Evolutionary conservation across 2,113 vertebrate genomes (phyloP).

Genomic region (Butorides virescens): DNA sequence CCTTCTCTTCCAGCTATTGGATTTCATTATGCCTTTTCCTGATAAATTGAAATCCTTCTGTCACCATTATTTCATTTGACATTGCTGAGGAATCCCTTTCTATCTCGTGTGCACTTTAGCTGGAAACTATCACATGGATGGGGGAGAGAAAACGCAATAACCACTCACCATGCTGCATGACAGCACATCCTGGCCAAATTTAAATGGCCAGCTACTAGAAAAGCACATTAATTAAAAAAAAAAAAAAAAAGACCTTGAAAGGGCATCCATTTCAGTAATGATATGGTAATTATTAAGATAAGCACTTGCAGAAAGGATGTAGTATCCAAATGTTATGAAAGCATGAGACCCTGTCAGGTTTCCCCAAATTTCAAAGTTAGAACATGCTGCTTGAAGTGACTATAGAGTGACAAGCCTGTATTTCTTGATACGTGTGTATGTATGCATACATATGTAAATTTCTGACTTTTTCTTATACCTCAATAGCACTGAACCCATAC

Average conservation of each 20-base stretch:
- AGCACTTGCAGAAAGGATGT: background rate
- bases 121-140: background rate
- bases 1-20: conserved; percentile 13
- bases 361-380: background rate
- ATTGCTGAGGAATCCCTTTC: background rate
- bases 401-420: background rate
- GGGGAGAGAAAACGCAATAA: background rate
- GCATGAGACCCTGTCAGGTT: background rate
- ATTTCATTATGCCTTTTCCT: conserved; percentile 29
- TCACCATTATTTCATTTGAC: conserved; percentile 24
- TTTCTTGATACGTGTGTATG: background rate
- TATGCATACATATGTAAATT: background rate
- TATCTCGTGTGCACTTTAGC: background rate
- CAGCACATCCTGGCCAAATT: background rate
- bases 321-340: background rate
- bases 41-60: conserved; percentile 32
- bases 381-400: background rate
- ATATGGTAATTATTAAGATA: conserved; percentile 8
- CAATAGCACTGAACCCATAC: background rate
- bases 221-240: background rate
- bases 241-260: background rate
- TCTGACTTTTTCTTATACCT: background rate
- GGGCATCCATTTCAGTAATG: conserved; percentile 2
- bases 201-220: background rate
- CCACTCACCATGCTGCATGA: background rate